A percentile compares a stretch with the other conserved stretches of the same genome.
Conservation (phyloP, 2,113 vertebrate species). For the Sturnira hondurensis region DNA sequence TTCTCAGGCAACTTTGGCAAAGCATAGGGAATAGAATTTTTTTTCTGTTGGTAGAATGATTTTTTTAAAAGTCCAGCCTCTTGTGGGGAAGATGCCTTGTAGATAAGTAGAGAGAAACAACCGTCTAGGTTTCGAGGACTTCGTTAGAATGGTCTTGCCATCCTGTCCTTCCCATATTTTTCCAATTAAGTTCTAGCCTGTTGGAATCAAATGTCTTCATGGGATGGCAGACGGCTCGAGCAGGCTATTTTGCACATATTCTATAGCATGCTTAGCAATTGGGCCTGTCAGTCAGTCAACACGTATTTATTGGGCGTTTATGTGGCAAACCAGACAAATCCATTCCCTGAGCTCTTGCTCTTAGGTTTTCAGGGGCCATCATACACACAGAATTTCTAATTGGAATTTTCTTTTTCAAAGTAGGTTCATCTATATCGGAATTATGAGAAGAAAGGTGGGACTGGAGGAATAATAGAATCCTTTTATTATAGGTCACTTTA, state of each 20-base stretch:
- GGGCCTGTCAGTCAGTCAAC: constrained; percentile 61
- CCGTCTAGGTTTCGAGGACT: constrained; percentile 6
- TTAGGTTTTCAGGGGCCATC: constrained; percentile 1
- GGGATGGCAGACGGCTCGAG: constrained; percentile 43
- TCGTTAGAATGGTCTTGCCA: constrained; percentile 29
- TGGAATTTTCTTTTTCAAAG: constrained; percentile 31
- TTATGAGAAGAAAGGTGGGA: not conserved
- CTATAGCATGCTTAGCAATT: constrained; percentile 49
- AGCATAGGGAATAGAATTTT: not conserved
- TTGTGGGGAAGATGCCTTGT: constrained; percentile 26
- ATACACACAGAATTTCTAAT: constrained; percentile 36
- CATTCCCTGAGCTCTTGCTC: constrained; percentile 38
- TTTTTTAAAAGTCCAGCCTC: not conserved
- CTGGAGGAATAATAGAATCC: not conserved
- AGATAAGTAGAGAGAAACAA: constrained; percentile 33
- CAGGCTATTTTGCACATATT: constrained; percentile 49
- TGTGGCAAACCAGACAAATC: constrained; percentile 62
- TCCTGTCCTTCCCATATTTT: constrained; percentile 59
- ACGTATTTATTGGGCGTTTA: constrained; percentile 59
- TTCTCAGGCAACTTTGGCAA: not conserved
- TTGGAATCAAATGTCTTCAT: constrained; percentile 59
- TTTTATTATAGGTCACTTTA: not conserved
- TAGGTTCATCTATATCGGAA: not conserved
- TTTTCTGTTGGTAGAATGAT: not conserved
- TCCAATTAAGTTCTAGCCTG: constrained; percentile 52